Evolutionary conservation across 2,888 invertebrate species (phyloP).

Genomic region (Stenodera caucasica): DNA sequence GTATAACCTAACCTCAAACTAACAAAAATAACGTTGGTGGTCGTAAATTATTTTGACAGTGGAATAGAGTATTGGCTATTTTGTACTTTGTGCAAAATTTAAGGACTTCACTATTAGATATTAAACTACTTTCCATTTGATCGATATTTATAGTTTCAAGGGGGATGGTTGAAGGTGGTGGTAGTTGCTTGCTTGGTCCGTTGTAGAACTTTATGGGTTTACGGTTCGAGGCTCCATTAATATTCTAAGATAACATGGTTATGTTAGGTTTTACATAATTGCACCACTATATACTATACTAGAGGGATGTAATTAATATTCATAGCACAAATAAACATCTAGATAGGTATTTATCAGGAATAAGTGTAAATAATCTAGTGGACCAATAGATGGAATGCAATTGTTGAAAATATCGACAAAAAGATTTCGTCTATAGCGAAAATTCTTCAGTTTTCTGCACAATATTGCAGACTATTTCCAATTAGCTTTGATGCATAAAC

Average conservation of each 20-base stretch:
- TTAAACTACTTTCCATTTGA: slow-evolving; percentile 47
- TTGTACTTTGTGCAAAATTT: slow-evolving; percentile 18
- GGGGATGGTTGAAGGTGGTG: slow-evolving; percentile 14
- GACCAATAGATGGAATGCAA: background rate
- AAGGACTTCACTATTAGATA: slow-evolving; percentile 38
- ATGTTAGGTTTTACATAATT: slow-evolving; percentile 32
- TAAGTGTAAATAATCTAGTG: slow-evolving; percentile 5
- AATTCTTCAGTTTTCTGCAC: no score
- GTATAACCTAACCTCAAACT: slow-evolving; percentile 54
- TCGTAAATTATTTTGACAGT: slow-evolving; percentile 57
- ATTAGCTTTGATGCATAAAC: background rate
- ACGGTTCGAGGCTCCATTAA: slow-evolving; percentile 23
- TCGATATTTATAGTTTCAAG: slow-evolving; percentile 36
- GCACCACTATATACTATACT: slow-evolving; percentile 26
- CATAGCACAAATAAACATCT: slow-evolving; percentile 31
- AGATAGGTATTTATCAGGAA: slow-evolving; percentile 26
- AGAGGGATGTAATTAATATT: slow-evolving; percentile 28
- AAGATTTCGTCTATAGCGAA: no score
- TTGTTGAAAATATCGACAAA: no score
- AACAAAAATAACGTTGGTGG: slow-evolving; percentile 54
- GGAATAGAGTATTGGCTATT: slow-evolving; percentile 51
- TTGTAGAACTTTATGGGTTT: slow-evolving; percentile 24
- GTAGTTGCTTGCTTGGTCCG: slow-evolving; percentile 1
- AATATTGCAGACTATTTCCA: no score
- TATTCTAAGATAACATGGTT: slow-evolving; percentile 32